Conservation (phyloP, 2,888 invertebrate species). For the Chydorus sphaericus region DNA sequence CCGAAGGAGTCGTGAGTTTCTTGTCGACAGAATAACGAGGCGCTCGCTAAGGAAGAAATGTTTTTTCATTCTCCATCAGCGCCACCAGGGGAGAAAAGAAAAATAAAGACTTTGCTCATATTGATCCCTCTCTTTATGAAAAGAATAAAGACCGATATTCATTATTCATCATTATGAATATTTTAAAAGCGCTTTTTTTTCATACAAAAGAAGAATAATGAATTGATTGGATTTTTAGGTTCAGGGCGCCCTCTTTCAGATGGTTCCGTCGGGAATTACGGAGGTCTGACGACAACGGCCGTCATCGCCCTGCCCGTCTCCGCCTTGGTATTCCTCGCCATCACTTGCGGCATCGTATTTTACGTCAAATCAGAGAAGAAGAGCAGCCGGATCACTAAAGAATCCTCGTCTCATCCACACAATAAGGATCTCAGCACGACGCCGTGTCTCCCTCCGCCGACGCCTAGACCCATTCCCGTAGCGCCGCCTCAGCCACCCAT, state of each 20-base stretch:
- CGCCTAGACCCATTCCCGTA: neutral
- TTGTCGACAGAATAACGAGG: too few relatives aligned
- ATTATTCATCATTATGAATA: too few relatives aligned
- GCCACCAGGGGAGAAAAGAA: too few relatives aligned
- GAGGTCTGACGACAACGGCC: conserved; percentile 8
- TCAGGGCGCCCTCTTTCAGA: neutral
- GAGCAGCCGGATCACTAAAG: neutral
- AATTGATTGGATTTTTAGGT: neutral
- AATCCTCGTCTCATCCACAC: conserved; percentile 2
- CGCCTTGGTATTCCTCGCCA: conserved; percentile 7
- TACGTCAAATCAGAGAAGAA: conserved; percentile 8
- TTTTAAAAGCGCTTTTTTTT: too few relatives aligned
- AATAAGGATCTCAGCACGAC: conserved; percentile 14
- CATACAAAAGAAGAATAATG: too few relatives aligned
- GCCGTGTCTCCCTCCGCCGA: conserved; percentile 9
- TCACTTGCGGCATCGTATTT: conserved; percentile 12
- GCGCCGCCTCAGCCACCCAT: neutral
- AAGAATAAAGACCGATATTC: too few relatives aligned
- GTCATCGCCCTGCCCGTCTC: conserved; percentile 13
- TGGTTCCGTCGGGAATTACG: neutral
- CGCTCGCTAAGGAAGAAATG: too few relatives aligned
- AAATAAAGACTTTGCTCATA: too few relatives aligned
- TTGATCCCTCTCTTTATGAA: too few relatives aligned
- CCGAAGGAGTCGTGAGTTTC: too few relatives aligned
- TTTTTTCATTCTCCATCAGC: too few relatives aligned